phyloP scores from a whole-genome alignment of 1,140 invertebrate genomes.

The Apocrypta bakeri region DNA sequence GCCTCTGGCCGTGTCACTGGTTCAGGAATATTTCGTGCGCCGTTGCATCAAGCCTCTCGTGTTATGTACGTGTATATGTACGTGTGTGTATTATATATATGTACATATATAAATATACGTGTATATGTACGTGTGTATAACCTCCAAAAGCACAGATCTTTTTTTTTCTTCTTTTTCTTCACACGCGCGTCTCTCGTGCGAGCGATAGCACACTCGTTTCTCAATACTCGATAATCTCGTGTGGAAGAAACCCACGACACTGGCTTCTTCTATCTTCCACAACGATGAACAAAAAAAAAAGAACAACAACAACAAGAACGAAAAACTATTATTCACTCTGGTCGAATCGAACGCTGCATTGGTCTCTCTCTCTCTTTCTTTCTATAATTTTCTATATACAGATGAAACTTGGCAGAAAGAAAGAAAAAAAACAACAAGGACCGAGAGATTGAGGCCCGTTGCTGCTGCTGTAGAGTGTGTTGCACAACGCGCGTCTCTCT shows the following conservation, averaged over 20 bases:
- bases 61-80: too few species aligned
- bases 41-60: conserved; percentile 44
- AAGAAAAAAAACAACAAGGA: too few species aligned
- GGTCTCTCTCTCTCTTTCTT: too few species aligned
- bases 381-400: neutral
- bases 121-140: too few species aligned
- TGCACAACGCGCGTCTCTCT: neutral
- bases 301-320: neutral
- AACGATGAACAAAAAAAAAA: neutral
- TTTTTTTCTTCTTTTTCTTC: neutral
- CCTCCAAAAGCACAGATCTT: neutral
- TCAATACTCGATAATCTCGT: too few species aligned
- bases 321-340: neutral
- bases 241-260: too few species aligned
- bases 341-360: too few species aligned
- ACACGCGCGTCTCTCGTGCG: too few species aligned
- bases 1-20: neutral
- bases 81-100: too few species aligned
- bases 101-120: too few species aligned
- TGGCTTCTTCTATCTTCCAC: too few species aligned
- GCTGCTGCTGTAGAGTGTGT: neutral
- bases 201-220: too few species aligned
- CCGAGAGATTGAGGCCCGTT: neutral
- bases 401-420: neutral
- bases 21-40: conserved; percentile 39